Evolutionary conservation across 2,113 vertebrate genomes (phyloP).

Genomic region (mouse (Mus musculus)): GRCm39 chr17:56769501-56770000

Average conservation of each 20-base stretch:
- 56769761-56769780: neutral
- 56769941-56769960: neutral
- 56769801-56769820: neutral
- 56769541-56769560: neutral
- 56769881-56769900: neutral
- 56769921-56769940: no score
- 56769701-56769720: neutral
- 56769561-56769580: neutral
- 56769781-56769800: neutral
- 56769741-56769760: neutral
- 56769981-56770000: neutral
- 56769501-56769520: neutral
- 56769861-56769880: neutral
- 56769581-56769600: neutral
- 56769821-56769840: conserved; percentile 50
- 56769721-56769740: neutral
- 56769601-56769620: neutral
- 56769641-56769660: neutral
- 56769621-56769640: neutral
- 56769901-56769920: neutral
- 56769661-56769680: neutral
- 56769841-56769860: neutral
- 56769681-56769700: neutral
- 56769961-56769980: neutral
- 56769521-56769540: neutral